Evolutionary conservation across 2,888 invertebrate species (phyloP).

Genomic region (Hydriomena furcata): DNA sequence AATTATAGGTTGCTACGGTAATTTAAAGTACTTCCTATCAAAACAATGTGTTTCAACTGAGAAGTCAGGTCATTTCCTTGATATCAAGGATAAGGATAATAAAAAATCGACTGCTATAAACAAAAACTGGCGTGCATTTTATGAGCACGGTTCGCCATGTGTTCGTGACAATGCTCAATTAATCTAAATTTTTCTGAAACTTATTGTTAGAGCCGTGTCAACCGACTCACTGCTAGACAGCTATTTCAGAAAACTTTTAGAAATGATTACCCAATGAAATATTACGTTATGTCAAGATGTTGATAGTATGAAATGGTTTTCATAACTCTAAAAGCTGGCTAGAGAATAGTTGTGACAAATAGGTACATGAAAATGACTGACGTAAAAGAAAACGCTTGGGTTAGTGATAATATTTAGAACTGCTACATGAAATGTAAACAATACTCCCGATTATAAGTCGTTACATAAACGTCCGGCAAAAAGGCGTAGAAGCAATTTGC

Average conservation of each 20-base stretch:
- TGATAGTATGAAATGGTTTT: slow-evolving; percentile 9
- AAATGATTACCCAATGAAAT: slow-evolving; percentile 21
- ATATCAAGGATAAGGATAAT: slow-evolving; percentile 40
- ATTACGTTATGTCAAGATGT: slow-evolving; percentile 7
- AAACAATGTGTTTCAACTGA: neutral
- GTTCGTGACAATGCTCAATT: slow-evolving; percentile 54
- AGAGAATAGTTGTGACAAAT: neutral
- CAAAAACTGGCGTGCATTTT: slow-evolving; percentile 42
- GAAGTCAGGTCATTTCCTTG: slow-evolving; percentile 41
- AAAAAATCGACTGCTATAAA: slow-evolving; percentile 16
- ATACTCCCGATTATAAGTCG: slow-evolving; percentile 24
- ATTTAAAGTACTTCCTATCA: slow-evolving; percentile 3
- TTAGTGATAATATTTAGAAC: no score
- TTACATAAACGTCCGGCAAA: slow-evolving; percentile 47
- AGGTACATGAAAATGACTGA: no score
- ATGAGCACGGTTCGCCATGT: slow-evolving; percentile 33
- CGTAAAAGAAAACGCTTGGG: no score
- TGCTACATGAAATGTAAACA: no score
- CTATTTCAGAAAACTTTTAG: slow-evolving; percentile 26
- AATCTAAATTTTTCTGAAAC: slow-evolving; percentile 48
- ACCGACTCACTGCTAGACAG: slow-evolving; percentile 36
- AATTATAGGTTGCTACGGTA: slow-evolving; percentile 3
- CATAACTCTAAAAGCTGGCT: no score
- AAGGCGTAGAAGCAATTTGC: slow-evolving; percentile 54
- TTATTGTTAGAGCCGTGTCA: slow-evolving; percentile 46